Base-by-base conservation (phyloP, 2,113 vertebrate genomes). In the Prunella himalayana region DNA sequence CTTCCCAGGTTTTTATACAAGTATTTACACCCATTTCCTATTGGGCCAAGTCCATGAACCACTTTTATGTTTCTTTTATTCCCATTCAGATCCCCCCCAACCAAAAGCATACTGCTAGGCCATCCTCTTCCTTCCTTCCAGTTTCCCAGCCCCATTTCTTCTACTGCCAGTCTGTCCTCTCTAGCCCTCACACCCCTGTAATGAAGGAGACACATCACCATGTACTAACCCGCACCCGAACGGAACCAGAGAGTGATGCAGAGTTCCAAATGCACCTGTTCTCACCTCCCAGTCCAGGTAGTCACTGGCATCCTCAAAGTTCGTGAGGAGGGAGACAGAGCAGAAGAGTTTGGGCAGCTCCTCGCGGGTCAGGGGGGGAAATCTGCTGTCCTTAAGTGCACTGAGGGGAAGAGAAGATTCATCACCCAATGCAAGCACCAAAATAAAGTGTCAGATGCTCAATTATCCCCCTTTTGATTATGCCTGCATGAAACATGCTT, bases 221-320 rank as follows among this genome's bases (percentile, higher is more conserved):
- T 96, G 97, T 98, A 98, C 98, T 98, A 98, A 98, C 98, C 98
- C 97, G 97, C 97, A 98, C 98, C 98, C 97, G 75, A 97, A 98
- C 39, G 96, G 97, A 98, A 98, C 83, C 95, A 98, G 95, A 98
- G 96, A 96, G 86, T 86, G 95, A 97, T 95, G 98, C 97, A 98
- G 97, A 97, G 96, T 97, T 97, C 97, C 98, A 98, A 98, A 97
- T 97, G 97, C 97, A 94, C 97, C 97, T 98, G 97, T 97, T 98
- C 98, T 98, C 98, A 98, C 98, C 98, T 98, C 98, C 98, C 98
- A 98, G 98, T 98, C 98, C 98, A 98, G 97, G 96, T 98, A 98
- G 97, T 98, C 98, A 98, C 95, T 98, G 97, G 98, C 98, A 98
- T 98, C 98, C 96, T 98, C 98, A 97, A 98, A 98, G 97, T 98